Evolutionary conservation across 2,113 vertebrate genomes (phyloP), one percentile per base, ranked within the genome.

Genomic region (Lota lota): DNA sequence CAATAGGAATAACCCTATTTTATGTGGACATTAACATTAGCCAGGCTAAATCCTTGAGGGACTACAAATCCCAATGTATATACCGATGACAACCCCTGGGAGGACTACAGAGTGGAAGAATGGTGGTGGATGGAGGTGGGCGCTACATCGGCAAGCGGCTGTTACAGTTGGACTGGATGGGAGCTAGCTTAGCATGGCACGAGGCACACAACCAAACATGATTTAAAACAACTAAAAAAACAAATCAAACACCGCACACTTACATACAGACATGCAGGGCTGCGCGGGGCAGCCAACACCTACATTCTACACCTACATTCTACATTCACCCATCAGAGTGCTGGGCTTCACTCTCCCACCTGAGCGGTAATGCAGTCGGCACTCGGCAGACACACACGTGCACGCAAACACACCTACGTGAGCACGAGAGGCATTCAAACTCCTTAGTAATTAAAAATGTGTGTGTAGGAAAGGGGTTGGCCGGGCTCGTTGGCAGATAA

Each of bases 251-350:
- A 70, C 70, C 53, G 72, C 59, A 19, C 53, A 22, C 58, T 64
- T 70, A 73, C 28, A 79, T 22, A 75, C 17, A 69, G 6, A 60
- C 22, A 73, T 47, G 66, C 22, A 64, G 54, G 70, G 20, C 10
- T 47, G 40, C 40, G 7, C 28, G 28, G 28, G 28, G 28, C 40
- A 47, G 10, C n/a, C 36, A 57, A 64, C 56, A 72, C 66, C 61
- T 57, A 33, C 28, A 63, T 57, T 18, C 36, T 53, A 64, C 56
- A 72, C 66, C 61, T 57, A 33, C 28, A 63, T 57, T 18, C 20
- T 20, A 59, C 21, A 14, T 10, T 47, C 28, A 33, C 28, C 10
- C 40, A 14, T 47, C 40, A 14, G 40, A 47, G 40, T 12, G 40
- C 12, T 14, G 40, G 40, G 10, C 10, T 12, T 47, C 40, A 47